A percentile compares a stretch with the other conserved stretches of the same genome.
phyloP scores from a whole-genome alignment of 1,140 invertebrate species.

The Eufriesea mexicana region DNA sequence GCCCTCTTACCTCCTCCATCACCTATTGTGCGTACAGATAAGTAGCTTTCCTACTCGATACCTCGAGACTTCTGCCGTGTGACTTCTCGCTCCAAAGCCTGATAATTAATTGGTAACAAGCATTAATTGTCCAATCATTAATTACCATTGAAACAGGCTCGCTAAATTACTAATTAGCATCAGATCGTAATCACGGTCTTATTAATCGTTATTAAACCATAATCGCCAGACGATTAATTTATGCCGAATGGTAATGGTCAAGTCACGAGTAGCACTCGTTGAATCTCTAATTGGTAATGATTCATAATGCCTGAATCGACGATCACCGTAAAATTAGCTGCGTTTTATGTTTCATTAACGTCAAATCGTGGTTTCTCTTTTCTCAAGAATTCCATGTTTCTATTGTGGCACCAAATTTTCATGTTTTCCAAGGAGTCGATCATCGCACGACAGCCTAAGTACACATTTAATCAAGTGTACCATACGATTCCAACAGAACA shows the following conservation, averaged over 20 bases:
- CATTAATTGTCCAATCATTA: neutral
- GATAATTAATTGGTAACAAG: neutral
- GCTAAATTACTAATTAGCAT: neutral
- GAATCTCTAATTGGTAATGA: conserved; percentile 10
- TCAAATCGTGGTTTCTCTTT: no score
- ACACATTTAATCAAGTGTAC: no score
- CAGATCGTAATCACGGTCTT: neutral
- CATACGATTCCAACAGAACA: no score
- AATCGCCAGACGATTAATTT: neutral
- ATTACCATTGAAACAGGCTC: no score
- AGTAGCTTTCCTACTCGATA: neutral
- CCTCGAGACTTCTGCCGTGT: neutral
- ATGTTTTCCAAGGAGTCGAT: no score
- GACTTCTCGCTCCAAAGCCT: neutral
- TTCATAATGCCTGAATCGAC: neutral
- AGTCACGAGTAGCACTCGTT: neutral
- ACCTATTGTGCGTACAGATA: neutral
- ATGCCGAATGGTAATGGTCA: neutral
- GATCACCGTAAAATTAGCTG: neutral
- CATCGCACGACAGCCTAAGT: no score
- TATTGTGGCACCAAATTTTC: no score
- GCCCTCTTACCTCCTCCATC: conserved; percentile 35
- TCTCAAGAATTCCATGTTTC: no score
- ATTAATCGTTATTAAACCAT: neutral
- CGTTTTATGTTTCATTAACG: conserved; percentile 8